phyloP scores from a whole-genome alignment of 2,888 invertebrate species.

The Drosophila phalerata region DNA sequence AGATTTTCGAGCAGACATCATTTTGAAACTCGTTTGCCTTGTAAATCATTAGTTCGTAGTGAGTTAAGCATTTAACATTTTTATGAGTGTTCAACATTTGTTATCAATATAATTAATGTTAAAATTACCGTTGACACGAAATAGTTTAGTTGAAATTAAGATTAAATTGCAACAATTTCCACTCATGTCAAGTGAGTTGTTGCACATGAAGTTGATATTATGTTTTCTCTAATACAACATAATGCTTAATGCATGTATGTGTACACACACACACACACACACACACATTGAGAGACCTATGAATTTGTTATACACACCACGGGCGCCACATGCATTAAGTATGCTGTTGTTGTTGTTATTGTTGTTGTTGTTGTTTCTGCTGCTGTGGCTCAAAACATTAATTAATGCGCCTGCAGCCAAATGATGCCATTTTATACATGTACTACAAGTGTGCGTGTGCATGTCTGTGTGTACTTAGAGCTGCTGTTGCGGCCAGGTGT shows the following conservation, averaged over 20 bases:
- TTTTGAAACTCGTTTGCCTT: too few relatives aligned
- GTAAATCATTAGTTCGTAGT: too few relatives aligned
- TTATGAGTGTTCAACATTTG: too few relatives aligned
- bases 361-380: slow-evolving; percentile 46
- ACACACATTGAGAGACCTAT: slow-evolving; percentile 1
- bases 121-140: not conserved
- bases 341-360: slow-evolving; percentile 39
- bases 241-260: slow-evolving; percentile 18
- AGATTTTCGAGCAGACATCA: too few relatives aligned
- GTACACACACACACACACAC: not conserved
- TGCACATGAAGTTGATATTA: slow-evolving; percentile 15
- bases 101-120: not conserved
- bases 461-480: slow-evolving; percentile 15
- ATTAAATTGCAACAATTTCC: slow-evolving; percentile 13
- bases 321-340: slow-evolving; percentile 42
- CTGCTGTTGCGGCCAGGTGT: slow-evolving; percentile 5
- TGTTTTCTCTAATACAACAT: slow-evolving; percentile 24
- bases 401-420: slow-evolving; percentile 78
- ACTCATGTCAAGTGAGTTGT: not conserved
- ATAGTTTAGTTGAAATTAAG: not conserved
- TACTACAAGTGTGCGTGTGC: slow-evolving; percentile 26
- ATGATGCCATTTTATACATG: slow-evolving; percentile 67
- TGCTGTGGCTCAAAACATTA: slow-evolving; percentile 69
- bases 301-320: slow-evolving; percentile 38
- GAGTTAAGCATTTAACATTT: too few relatives aligned